These are phyloP conservation scores for Craniophora ligustri DNA, from an alignment of 2,888 invertebrate genomes.

Conservation along the genomic window DNA sequence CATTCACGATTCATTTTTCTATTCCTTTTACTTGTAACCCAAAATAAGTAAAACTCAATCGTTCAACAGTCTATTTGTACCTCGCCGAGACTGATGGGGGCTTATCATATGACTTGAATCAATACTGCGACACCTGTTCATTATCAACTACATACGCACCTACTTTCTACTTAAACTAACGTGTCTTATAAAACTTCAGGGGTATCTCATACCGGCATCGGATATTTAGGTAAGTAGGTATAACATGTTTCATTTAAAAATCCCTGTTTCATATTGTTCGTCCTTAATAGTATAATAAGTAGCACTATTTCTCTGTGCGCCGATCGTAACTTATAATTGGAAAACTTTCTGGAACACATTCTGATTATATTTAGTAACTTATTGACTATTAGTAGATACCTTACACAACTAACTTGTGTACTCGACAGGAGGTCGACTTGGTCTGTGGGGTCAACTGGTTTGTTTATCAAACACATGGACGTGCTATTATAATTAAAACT, in stretches of 20 bases:
- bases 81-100: constrained; percentile 1
- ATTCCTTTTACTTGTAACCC: constrained; percentile 7
- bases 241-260: constrained; percentile 71
- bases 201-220: constrained; percentile 57
- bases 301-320: constrained; percentile 68
- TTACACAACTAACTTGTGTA: constrained; percentile 12
- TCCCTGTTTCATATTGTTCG: constrained; percentile 81
- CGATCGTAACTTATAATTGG: constrained; percentile 72
- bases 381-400: constrained; percentile 46
- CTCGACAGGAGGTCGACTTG: constrained; percentile 15
- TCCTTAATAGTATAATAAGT: constrained; percentile 63
- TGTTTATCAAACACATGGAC: neutral
- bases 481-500: constrained; percentile 3
- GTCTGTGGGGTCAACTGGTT: neutral
- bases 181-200: constrained; percentile 58
- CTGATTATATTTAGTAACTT: constrained; percentile 56
- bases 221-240: constrained; percentile 56
- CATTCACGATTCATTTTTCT: constrained; percentile 12
- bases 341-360: constrained; percentile 86
- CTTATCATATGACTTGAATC: constrained; percentile 3
- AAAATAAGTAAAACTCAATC: constrained; percentile 20
- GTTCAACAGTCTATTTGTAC: neutral
- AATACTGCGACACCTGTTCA: constrained; percentile 19
- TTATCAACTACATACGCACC: constrained; percentile 42
- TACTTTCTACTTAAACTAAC: constrained; percentile 57